Conservation (phyloP, 2,888 invertebrate genomes). For the Drosophila monieri region DNA sequence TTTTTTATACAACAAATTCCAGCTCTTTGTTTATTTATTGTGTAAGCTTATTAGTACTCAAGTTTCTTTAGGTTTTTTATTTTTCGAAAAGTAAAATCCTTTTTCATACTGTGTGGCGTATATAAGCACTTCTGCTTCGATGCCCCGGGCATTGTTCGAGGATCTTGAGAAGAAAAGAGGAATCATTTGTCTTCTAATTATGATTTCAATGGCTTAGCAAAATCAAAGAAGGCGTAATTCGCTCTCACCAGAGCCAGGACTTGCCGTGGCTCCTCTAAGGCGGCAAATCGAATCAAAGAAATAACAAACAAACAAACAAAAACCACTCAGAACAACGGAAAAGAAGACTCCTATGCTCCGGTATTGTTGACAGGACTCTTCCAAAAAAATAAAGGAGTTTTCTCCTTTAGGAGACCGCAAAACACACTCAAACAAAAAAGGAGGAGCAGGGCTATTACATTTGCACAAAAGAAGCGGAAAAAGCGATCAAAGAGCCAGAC, state of each 20-base stretch:
- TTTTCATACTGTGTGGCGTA: slow-evolving; percentile 39
- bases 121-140: slow-evolving; percentile 48
- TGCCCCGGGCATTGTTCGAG: slow-evolving; percentile 49
- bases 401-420: slow-evolving; percentile 57
- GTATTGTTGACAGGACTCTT: slow-evolving; percentile 67
- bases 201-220: slow-evolving; percentile 52
- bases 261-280: slow-evolving; percentile 55
- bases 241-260: slow-evolving; percentile 69
- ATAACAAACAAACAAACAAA: slow-evolving; percentile 69
- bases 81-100: slow-evolving; percentile 25
- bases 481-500: slow-evolving; percentile 69
- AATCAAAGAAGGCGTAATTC: slow-evolving; percentile 82
- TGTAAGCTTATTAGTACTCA: slow-evolving; percentile 49
- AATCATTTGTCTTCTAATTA: slow-evolving; percentile 77
- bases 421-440: slow-evolving; percentile 42
- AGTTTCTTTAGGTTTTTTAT: slow-evolving; percentile 23
- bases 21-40: not conserved
- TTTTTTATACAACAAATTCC: slow-evolving; percentile 8
- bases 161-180: slow-evolving; percentile 27
- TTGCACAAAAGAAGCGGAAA: slow-evolving; percentile 73
- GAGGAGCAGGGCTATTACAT: slow-evolving; percentile 15
- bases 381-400: slow-evolving; percentile 4
- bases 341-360: slow-evolving; percentile 54
- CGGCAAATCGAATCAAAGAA: slow-evolving; percentile 79
- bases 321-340: slow-evolving; percentile 42